phyloP scores from a whole-genome alignment of 1,140 invertebrate species.

The Drosophila nikananu region DNA sequence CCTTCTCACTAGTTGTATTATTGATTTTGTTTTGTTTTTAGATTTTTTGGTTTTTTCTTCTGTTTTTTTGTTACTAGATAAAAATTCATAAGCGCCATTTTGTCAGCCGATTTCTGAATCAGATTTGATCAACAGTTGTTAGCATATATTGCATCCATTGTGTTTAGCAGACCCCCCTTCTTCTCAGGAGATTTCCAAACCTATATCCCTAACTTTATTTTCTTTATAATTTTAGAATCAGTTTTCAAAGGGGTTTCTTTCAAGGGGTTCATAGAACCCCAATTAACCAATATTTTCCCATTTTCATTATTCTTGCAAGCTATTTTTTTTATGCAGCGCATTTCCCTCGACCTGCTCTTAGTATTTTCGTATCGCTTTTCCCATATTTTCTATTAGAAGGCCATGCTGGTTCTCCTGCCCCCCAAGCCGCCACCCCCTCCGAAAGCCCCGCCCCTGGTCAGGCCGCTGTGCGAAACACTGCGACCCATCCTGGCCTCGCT shows the following conservation, averaged over 20 bases:
- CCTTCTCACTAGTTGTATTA: slow-evolving; percentile 39
- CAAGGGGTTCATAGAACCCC: neutral
- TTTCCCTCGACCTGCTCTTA: neutral
- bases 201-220: neutral
- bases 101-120: slow-evolving; percentile 63
- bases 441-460: slow-evolving; percentile 67
- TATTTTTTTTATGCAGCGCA: neutral
- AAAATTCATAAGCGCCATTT: slow-evolving; percentile 77
- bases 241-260: no score
- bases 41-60: neutral
- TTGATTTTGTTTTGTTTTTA: slow-evolving; percentile 28
- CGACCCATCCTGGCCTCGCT: slow-evolving; percentile 81
- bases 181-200: neutral
- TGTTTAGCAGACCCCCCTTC: neutral
- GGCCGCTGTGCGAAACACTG: slow-evolving; percentile 79
- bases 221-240: neutral
- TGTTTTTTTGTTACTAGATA: slow-evolving; percentile 37
- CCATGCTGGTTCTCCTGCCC: slow-evolving; percentile 82
- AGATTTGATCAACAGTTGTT: slow-evolving; percentile 40
- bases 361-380: neutral
- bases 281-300: neutral
- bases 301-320: neutral
- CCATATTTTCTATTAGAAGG: slow-evolving; percentile 63
- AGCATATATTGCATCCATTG: slow-evolving; percentile 13
- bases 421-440: slow-evolving; percentile 57